Evolutionary conservation across 2,797 vertebrate genomes (phyloP), one percentile per base, ranked within the genome.

Genomic region (Platalea minor): DNA sequence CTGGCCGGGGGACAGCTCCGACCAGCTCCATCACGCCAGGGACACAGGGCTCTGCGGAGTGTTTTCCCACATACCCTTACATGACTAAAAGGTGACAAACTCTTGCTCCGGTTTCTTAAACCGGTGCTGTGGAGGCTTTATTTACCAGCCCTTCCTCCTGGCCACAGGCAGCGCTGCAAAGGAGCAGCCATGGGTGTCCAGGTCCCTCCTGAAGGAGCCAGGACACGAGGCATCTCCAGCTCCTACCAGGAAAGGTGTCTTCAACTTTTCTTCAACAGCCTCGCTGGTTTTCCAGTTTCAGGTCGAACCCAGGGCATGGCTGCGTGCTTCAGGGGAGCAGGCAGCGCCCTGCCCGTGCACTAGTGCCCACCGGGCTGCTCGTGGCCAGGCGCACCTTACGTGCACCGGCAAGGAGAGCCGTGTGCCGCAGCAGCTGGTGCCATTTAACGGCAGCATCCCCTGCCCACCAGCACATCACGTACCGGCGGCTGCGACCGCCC

Each of bases 351-450:
- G n/a, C n/a, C 57, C 7, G 7, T 24, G 8, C n/a, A 15, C 35
- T 8, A 24, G 35, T 26, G 35, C 59, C 59, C 35, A 6, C 24
- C 5, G 35, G 35, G 24, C 57, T 25, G 57, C n/a, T 26, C 7
- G 5, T 3, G 5, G 56, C 19, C 31, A 13, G 19, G 35, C 11
- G 1, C 10, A 5, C 8, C 23, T 3, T 7, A 20, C 7, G 1
- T 5, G 7, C 28, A 4, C 35, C 4, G 8, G 59, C 9, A 0
- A 33, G 45, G 57, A 56, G 39, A 43, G 76, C 24, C 9, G 1
- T 2, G 17, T 3, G 3, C 41, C 3, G 20, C 13, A 12, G 28
- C n/a, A 0, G 26, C 17, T 5, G 7, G n/a, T 16, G 26, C 24
- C 57, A 1, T 10, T 19, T 39, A 29, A 39, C 17, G 2, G 59